phyloP scores from a whole-genome alignment of 2,888 invertebrate species.

The Xestoiulus laeticollis region DNA sequence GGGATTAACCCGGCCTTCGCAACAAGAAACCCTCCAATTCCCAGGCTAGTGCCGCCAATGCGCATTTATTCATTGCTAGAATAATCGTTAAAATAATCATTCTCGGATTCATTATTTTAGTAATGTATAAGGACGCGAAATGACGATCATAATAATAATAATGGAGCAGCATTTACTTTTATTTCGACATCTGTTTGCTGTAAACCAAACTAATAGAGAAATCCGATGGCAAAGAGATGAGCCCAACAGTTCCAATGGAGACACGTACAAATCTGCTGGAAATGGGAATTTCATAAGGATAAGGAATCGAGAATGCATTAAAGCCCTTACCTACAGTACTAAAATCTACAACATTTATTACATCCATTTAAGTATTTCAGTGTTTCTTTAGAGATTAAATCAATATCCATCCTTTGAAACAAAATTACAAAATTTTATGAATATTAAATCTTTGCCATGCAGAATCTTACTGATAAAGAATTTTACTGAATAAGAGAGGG shows the following conservation, averaged over 20 bases:
- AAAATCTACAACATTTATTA: too few species aligned
- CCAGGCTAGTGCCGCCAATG: slow-evolving; percentile 15
- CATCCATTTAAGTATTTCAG: too few species aligned
- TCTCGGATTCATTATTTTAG: slow-evolving; percentile 31
- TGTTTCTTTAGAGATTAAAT: too few species aligned
- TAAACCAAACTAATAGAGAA: slow-evolving; percentile 21
- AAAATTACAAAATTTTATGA: too few species aligned
- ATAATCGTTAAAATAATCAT: slow-evolving; percentile 33
- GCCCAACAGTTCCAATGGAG: not conserved
- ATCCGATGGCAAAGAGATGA: not conserved
- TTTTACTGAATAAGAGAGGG: too few species aligned
- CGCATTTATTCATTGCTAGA: slow-evolving; percentile 33
- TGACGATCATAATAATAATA: not conserved
- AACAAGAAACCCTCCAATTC: not conserved
- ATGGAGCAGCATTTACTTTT: slow-evolving; percentile 23
- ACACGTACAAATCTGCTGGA: not conserved
- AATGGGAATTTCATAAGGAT: not conserved
- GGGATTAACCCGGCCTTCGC: slow-evolving; percentile 18
- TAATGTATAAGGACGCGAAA: slow-evolving; percentile 10
- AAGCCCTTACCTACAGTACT: not conserved
- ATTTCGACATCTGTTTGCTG: slow-evolving; percentile 29
- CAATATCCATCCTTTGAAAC: too few species aligned
- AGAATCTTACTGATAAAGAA: too few species aligned
- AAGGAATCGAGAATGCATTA: not conserved
- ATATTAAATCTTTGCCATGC: too few species aligned